These are phyloP conservation scores for Automeris io DNA, from an alignment of 2,888 invertebrate species.

Conservation along the genomic window DNA sequence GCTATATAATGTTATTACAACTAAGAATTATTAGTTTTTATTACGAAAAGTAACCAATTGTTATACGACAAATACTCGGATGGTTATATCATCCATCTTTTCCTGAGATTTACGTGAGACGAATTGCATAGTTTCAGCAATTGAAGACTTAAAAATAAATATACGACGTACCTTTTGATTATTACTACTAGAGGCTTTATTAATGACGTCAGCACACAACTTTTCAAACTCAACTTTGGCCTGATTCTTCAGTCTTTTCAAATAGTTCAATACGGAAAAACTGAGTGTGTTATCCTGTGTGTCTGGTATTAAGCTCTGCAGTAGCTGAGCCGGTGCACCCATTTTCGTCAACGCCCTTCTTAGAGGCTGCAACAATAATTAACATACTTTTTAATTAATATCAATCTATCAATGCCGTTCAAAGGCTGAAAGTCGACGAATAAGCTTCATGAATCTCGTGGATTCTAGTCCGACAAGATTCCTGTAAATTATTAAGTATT, in stretches of 20 bases:
- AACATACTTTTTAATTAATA: neutral
- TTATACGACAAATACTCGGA: neutral
- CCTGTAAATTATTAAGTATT: too few relatives aligned
- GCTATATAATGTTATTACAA: too few relatives aligned
- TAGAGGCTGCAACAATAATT: slow-evolving; percentile 81
- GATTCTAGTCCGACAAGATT: too few relatives aligned
- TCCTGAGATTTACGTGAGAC: neutral
- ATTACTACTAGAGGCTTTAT: slow-evolving; percentile 75
- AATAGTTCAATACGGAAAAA: slow-evolving; percentile 94
- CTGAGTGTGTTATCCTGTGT: slow-evolving; percentile 94
- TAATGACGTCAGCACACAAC: slow-evolving; percentile 87
- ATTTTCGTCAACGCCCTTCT: slow-evolving; percentile 93
- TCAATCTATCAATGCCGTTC: neutral
- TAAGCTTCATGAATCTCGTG: too few relatives aligned
- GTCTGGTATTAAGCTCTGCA: slow-evolving; percentile 93
- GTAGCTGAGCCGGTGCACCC: slow-evolving; percentile 89
- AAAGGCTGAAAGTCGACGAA: neutral
- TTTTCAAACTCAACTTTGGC: slow-evolving; percentile 94
- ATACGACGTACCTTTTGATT: slow-evolving; percentile 64
- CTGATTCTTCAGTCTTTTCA: slow-evolving; percentile 96
- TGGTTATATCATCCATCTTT: neutral
- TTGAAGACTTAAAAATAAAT: neutral
- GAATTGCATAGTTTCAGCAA: neutral
- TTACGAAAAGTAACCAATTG: too few relatives aligned
- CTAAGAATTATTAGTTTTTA: too few relatives aligned